Evolutionary conservation across 1,140 invertebrate genomes (phyloP), one percentile per base, ranked within the genome.

Genomic region (Drosophila grimshawi): DNA sequence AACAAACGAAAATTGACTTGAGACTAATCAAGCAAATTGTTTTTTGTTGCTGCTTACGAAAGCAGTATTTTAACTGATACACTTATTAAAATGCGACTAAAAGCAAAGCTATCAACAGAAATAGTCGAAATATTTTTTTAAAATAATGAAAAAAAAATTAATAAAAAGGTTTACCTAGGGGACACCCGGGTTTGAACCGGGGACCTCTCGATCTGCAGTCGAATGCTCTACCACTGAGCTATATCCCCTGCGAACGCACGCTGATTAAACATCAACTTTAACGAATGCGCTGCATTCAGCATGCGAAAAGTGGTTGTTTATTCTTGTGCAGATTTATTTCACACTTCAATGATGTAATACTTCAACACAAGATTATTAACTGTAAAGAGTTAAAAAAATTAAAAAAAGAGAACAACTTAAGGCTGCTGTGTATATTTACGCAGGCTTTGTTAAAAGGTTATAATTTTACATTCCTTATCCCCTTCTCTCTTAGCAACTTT

Each of bases 191-290:
- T 96, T 97, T 97, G 96, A 97, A 97, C 96, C 96, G 95, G 96
- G 95, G 96, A 97, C 96, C 96, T 97, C 95, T 97, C 96, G 96
- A 97, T 97, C 96, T 96, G 96, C 96, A 97, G 96, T 96, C 96
- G 96, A 96, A 96, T 97, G 96, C 96, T 97, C 96, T 97, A 96
- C 96, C 96, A 96, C 96, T 97, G 96, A 97, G 96, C 96, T 96
- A 96, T 96, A 96, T 95, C 95, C 96, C 95, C 95, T 29, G 59
- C 30, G 39, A 5, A 0, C 30, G 4, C 1, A 0, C 2, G 10
- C 2, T 41, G 63, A 7, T 64, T 66, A 59, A 69, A 0, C 10
- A 29, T 10, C 0, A 10, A 59, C 3, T 43, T 76, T 0, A 52
- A n/a, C 33, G n/a, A 41, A 6, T 7, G 27, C 2, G 8, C 3